Evolutionary conservation across 2,888 invertebrate genomes (phyloP), one percentile per base, ranked within the genome.

Genomic region (Agrochola macilenta): DNA sequence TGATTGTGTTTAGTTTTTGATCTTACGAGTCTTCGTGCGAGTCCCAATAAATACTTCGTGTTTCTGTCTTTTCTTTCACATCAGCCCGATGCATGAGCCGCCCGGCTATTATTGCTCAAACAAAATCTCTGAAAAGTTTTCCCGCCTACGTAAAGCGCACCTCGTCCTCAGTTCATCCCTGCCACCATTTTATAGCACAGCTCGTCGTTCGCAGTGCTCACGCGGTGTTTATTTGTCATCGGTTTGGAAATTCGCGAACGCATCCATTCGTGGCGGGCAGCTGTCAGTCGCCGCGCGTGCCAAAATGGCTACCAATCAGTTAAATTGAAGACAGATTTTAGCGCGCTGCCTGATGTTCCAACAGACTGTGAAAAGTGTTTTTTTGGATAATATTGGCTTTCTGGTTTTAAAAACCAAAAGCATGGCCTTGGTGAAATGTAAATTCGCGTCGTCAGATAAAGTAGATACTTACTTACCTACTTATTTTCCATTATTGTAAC

Each of bases 231-330:
- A 83, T 87, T 83, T 87, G 79, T 83, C 79, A 81, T 74, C 76
- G 72, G 74, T 83, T 87, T 70, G 78, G 70, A 80, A 82, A 86
- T 83, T 83, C 68, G 68, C 75, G 78, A 81, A 83, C 78, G 81
- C 86, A 87, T 83, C 76, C 86, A 81, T 82, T 82, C 76, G 74
- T 81, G 61, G 58, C 69, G 65, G 74, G 39, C 74, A 66, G 76
- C 82, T 86, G 86, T 84, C 88, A 82, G 65, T 81, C 72, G 85
- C 74, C 69, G 69, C 23, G 68, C 63, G 79, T 60, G 69, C 26
- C 85, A 78, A 72, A 80, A 83, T 81, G 74, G 70, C 63, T 54
- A 64, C 66, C 81, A 74, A 74, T 83, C 70, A 84, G 57, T 71
- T 68, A 78, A 65, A 76, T 77, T 70, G 68, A 72, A 69, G 60